A percentile compares a stretch with the other conserved stretches of the same genome.
Conservation (phyloP, 2,113 vertebrate species). For the Monarcha castaneiventris region DNA sequence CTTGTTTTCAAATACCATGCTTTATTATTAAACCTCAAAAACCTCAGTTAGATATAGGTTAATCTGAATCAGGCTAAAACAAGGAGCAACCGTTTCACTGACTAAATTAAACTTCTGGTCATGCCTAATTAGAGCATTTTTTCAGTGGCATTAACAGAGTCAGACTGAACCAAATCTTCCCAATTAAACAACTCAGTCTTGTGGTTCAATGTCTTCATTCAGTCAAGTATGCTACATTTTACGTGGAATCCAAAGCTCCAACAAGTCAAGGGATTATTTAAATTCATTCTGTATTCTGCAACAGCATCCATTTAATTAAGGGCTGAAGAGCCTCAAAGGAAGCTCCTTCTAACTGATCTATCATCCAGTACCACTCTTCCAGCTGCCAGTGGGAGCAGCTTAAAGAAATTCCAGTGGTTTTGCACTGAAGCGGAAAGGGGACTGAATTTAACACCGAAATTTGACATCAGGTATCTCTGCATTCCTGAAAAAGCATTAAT, state of each 20-base stretch:
- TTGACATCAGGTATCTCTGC: neutral
- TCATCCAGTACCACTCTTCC: neutral
- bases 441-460: neutral
- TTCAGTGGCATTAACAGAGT: neutral
- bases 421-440: neutral
- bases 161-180: neutral
- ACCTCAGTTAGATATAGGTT: neutral
- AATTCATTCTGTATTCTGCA: neutral
- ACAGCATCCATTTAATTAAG: neutral
- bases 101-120: neutral
- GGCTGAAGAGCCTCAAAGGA: neutral
- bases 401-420: neutral
- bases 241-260: neutral
- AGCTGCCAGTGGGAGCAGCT: neutral
- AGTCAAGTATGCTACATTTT: neutral
- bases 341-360: neutral
- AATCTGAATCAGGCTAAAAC: neutral
- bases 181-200: neutral
- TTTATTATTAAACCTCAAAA: conserved; percentile 1
- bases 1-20: neutral
- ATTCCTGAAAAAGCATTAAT: neutral
- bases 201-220: neutral
- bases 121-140: conserved; percentile 10
- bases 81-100: neutral
- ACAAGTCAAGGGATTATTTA: neutral